A percentile compares a stretch with the other conserved stretches of the same genome.
These are phyloP conservation scores for Xenopus tropicalis DNA, from an alignment of 2,113 vertebrate species.

Conservation along the genomic window DNA sequence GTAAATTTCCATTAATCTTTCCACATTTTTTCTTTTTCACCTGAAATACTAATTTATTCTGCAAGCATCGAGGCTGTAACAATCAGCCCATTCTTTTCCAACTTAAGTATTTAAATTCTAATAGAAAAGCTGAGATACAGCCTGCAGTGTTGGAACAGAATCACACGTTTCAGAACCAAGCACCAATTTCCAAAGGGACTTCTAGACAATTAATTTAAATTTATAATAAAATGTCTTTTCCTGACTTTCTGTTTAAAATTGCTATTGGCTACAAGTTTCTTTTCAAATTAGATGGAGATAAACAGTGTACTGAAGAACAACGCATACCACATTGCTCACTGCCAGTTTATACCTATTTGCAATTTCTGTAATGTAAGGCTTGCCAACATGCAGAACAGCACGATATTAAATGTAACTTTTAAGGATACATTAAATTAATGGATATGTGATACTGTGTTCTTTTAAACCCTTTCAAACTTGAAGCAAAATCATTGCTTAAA, in stretches of 20 bases:
- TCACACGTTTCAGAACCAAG: conserved; percentile 9
- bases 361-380: not conserved
- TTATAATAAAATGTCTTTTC: conserved; percentile 24
- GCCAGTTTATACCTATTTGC: not conserved
- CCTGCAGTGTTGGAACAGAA: conserved; percentile 32
- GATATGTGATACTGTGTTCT: too few species aligned
- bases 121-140: conserved; percentile 20
- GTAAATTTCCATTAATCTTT: conserved; percentile 31
- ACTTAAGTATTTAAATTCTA: conserved; percentile 14
- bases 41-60: conserved; percentile 30
- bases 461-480: too few species aligned
- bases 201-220: conserved; percentile 32
- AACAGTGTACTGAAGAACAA: conserved; percentile 13
- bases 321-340: not conserved
- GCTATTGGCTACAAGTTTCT: not conserved
- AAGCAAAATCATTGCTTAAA: too few species aligned
- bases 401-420: too few species aligned
- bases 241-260: conserved; percentile 10
- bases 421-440: too few species aligned
- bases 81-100: conserved; percentile 27
- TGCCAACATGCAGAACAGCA: not conserved
- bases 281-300: conserved; percentile 9
- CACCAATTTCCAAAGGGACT: conserved; percentile 12
- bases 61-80: conserved; percentile 6
- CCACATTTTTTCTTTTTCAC: conserved; percentile 27